These are phyloP conservation scores for Sceliomorpha sp. DNA, from an alignment of 2,888 invertebrate genomes.

Conservation along the genomic window DNA sequence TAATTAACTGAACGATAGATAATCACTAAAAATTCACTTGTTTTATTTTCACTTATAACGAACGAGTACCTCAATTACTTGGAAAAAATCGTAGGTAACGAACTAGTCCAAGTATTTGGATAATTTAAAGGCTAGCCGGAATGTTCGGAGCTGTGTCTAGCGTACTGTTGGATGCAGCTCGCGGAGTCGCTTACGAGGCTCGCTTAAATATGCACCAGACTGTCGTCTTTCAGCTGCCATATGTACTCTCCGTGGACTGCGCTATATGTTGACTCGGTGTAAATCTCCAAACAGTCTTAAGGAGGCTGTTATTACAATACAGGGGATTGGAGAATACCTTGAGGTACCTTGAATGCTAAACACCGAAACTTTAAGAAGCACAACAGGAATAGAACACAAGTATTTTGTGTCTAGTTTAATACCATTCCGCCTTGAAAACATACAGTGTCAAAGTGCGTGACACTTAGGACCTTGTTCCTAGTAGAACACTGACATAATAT, in stretches of 20 bases:
- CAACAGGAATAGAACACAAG: slow-evolving; percentile 64
- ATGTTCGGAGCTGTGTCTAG: slow-evolving; percentile 57
- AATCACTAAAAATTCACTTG: slow-evolving; percentile 8
- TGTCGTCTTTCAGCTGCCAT: slow-evolving; percentile 59
- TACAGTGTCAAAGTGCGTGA: slow-evolving; percentile 57
- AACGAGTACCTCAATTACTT: slow-evolving; percentile 62
- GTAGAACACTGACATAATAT: slow-evolving; percentile 15
- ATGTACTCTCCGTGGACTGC: slow-evolving; percentile 65
- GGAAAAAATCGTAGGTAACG: slow-evolving; percentile 74
- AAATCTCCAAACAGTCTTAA: slow-evolving; percentile 79
- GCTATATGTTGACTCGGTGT: slow-evolving; percentile 62
- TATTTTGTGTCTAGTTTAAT: slow-evolving; percentile 55
- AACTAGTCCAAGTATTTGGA: slow-evolving; percentile 73
- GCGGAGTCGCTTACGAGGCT: slow-evolving; percentile 58
- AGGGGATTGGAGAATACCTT: slow-evolving; percentile 77
- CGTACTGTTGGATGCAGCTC: slow-evolving; percentile 75
- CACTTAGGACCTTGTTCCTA: slow-evolving; percentile 46
- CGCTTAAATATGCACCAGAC: slow-evolving; percentile 54
- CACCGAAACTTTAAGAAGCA: slow-evolving; percentile 72
- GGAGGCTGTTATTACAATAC: slow-evolving; percentile 75
- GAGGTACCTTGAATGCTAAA: slow-evolving; percentile 68
- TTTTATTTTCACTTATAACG: slow-evolving; percentile 9
- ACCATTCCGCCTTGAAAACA: slow-evolving; percentile 52
- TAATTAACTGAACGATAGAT: background rate
- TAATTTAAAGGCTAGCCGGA: slow-evolving; percentile 57